phyloP scores from a whole-genome alignment of 2,797 vertebrate genomes.

The Paedocypris micromegethes region DNA sequence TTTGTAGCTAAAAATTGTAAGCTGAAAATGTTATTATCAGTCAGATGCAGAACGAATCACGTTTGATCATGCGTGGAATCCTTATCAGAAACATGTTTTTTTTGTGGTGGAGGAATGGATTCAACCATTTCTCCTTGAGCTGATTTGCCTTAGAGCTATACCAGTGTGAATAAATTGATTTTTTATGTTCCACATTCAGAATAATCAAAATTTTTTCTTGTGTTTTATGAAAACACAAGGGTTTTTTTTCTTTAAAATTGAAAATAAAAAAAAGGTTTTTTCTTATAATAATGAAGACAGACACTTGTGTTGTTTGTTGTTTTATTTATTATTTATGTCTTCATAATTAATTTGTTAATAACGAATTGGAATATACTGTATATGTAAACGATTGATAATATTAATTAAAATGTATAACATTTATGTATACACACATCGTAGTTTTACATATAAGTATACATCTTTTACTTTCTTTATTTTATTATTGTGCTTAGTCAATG shows the following conservation, averaged over 20 bases:
- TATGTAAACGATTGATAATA: not conserved
- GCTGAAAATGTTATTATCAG: not conserved
- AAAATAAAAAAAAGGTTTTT: too few species aligned
- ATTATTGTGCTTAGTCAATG: constrained; percentile 39
- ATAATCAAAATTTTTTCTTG: not conserved
- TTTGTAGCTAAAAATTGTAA: too few species aligned
- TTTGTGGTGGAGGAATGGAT: not conserved
- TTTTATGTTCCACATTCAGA: not conserved
- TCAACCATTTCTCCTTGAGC: not conserved
- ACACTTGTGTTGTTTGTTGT: too few species aligned
- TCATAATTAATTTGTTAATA: too few species aligned
- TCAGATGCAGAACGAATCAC: constrained; percentile 8
- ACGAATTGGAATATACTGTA: not conserved
- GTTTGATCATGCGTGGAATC: constrained; percentile 6
- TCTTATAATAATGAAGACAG: too few species aligned
- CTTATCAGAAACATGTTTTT: constrained; percentile 1
- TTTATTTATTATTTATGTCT: not conserved
- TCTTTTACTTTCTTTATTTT: constrained; percentile 1
- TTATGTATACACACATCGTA: not conserved
- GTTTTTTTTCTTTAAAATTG: too few species aligned
- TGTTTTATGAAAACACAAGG: not conserved
- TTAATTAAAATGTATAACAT: not conserved
- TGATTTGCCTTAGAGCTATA: not conserved
- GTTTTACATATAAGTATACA: not conserved
- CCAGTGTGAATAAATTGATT: not conserved